Conservation (phyloP, 2,113 vertebrate species). For the Pagrus major region DNA sequence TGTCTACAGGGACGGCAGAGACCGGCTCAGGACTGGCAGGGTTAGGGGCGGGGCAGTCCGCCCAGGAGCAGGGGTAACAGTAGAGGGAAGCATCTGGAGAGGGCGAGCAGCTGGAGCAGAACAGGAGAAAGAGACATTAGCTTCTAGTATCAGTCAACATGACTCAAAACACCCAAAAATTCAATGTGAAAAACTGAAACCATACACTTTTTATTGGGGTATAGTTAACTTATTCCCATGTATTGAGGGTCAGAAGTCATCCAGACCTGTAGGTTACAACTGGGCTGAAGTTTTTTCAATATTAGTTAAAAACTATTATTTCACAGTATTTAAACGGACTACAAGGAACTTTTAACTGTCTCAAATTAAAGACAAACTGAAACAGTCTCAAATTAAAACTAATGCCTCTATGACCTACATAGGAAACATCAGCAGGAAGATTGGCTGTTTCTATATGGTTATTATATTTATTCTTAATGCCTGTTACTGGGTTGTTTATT, state of each 20-base stretch:
- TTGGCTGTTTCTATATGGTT: no score
- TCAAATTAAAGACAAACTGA: no score
- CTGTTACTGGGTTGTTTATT: no score
- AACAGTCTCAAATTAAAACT: no score
- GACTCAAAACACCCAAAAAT: background rate
- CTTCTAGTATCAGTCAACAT: background rate
- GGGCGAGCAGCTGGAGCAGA: slow-evolving; percentile 84
- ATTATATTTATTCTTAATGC: no score
- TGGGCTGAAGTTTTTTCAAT: background rate
- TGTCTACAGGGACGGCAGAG: slow-evolving; percentile 56
- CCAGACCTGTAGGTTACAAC: background rate
- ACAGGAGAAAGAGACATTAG: background rate
- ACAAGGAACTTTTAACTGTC: no score
- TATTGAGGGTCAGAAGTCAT: no score
- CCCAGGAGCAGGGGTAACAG: slow-evolving; percentile 96
- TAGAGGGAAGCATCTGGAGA: slow-evolving; percentile 93
- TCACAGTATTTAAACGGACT: no score
- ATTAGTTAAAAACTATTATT: background rate
- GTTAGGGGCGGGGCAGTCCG: slow-evolving; percentile 91
- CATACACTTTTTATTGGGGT: background rate
- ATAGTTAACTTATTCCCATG: background rate
- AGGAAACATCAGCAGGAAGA: no score
- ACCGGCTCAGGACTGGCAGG: slow-evolving; percentile 74
- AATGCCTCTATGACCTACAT: no score
- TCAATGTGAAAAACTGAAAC: background rate